These are phyloP conservation scores for Gymnarchus niloticus DNA, from an alignment of 2,113 vertebrate genomes.

Conservation along the genomic window DNA sequence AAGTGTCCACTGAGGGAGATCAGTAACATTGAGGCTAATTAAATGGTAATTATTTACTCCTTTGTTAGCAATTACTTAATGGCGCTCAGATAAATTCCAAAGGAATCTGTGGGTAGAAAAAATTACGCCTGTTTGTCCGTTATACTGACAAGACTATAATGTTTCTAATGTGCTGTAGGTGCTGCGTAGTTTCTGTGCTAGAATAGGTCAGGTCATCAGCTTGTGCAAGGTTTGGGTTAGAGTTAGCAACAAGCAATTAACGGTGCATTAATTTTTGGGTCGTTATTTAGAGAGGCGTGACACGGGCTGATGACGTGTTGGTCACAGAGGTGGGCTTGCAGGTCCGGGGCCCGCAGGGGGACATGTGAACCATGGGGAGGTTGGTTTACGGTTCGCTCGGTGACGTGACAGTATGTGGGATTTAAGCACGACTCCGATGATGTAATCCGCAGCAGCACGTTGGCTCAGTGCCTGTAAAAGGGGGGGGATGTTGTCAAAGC, in stretches of 20 bases:
- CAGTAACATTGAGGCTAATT: slow-evolving; percentile 56
- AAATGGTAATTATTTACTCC: slow-evolving; percentile 53
- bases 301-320: background rate
- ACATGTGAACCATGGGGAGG: too few species aligned
- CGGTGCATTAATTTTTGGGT: background rate
- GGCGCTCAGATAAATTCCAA: slow-evolving; percentile 20
- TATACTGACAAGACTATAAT: background rate
- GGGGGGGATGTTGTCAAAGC: background rate
- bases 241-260: slow-evolving; percentile 4
- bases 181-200: background rate
- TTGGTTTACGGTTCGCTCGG: background rate
- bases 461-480: background rate
- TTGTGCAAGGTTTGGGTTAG: background rate
- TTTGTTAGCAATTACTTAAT: slow-evolving; percentile 46
- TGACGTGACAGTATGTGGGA: background rate
- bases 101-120: background rate
- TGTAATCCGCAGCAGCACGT: background rate
- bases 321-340: background rate
- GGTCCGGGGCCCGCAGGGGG: background rate
- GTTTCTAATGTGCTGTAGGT: background rate
- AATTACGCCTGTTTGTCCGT: background rate
- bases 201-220: background rate
- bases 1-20: slow-evolving; percentile 47
- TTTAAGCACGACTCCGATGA: background rate
- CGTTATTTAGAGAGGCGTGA: background rate